Evolutionary conservation across 2,888 invertebrate species (phyloP), one percentile per base, ranked within the genome.

Genomic region (Eupsilia transversa): DNA sequence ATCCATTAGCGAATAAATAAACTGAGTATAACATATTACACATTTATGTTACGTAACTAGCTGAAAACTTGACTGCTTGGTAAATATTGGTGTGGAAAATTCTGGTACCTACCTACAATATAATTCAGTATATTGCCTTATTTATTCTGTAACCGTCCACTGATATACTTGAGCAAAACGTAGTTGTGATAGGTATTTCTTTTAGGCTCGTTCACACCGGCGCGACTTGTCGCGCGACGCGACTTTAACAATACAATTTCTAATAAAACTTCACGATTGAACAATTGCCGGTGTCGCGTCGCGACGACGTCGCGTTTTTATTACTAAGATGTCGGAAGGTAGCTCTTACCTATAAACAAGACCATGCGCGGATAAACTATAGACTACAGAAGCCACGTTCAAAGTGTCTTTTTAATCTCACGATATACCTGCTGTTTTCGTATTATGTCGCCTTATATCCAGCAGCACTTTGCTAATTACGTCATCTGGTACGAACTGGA

Each of bases 1-100:
- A 86, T 87, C 84, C 86, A 86, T 86, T 87, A 81, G 72, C 72
- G 75, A 79, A 77, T 76, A 83, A 72, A 85, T 85, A 59, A 85
- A 77, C 74, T 82, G 78, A 64, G 72, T 75, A 73, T 74, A 67
- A 63, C 46, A 69, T 73, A 72, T 60, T 66, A 86, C 38, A 64
- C n/a, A 67, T 74, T 72, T 64, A 72, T 72, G 43, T 72, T 56
- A 33, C 41, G 38, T 54, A 77, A 73, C 65, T 72, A 83, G 83
- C 56, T 78, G 27, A 43, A 79, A 76, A 82, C 23, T 81, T 61
- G 27, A 43, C 52, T 30, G 33, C 3, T 74, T 12, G n/a, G n/a
- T 59, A 43, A 43, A 74, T 64, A 80, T 49, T 35, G 49, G 61
- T 64, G 30, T 80, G n/a, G n/a, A 74, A 41, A 30, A 72, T 72